phyloP scores from a whole-genome alignment of 2,797 vertebrate species.

The Pseudomugil gertrudae region DNA sequence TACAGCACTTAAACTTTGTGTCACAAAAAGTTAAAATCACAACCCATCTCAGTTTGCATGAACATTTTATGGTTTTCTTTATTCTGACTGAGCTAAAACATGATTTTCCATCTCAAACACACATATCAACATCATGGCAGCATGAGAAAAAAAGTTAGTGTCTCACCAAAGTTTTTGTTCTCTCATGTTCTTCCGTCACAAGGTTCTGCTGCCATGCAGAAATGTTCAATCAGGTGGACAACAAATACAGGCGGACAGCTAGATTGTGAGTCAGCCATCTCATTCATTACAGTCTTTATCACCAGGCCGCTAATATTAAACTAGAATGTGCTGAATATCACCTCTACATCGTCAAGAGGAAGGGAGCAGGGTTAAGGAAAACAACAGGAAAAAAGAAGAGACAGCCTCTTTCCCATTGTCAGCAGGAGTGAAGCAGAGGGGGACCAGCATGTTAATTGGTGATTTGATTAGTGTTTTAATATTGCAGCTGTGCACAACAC shows the following conservation, averaged over 20 bases:
- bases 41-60: neutral
- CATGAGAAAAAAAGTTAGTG: conserved; percentile 1
- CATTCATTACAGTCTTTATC: conserved; percentile 55
- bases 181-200: neutral
- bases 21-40: too few species aligned
- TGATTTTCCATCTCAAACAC: neutral
- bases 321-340: conserved; percentile 57
- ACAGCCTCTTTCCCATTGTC: conserved; percentile 58
- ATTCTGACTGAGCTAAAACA: neutral
- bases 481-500: conserved; percentile 77
- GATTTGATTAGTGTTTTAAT: conserved; percentile 81
- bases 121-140: neutral
- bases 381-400: conserved; percentile 22
- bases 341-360: conserved; percentile 46
- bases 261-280: conserved; percentile 35
- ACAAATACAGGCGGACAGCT: conserved; percentile 26
- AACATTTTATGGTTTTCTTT: neutral
- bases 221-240: conserved; percentile 22
- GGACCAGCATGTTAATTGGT: conserved; percentile 78
- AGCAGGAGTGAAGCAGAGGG: conserved; percentile 69
- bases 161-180: neutral
- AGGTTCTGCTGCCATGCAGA: neutral
- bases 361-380: conserved; percentile 30
- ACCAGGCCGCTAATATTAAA: conserved; percentile 45
- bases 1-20: too few species aligned